Conservation (phyloP, 2,113 vertebrate genomes). For the Pogona vitticeps region DNA sequence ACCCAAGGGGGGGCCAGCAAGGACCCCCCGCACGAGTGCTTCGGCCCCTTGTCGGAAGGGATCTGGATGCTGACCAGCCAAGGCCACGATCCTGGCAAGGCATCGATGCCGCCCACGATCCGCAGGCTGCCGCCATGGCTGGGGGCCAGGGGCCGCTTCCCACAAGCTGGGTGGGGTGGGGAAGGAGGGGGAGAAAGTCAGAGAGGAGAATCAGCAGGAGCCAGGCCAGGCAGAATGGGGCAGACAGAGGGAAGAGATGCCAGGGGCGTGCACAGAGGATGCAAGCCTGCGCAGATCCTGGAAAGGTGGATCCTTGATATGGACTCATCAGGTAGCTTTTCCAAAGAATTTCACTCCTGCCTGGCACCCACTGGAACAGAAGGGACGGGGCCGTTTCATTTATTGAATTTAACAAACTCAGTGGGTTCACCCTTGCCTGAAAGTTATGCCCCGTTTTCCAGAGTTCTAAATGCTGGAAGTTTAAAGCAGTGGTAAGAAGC, state of each 20-base stretch:
- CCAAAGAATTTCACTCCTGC: background rate
- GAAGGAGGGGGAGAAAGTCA: background rate
- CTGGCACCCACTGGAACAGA: background rate
- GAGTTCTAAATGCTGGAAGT: too few relatives aligned
- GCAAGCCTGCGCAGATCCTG: too few relatives aligned
- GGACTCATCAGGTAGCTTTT: background rate
- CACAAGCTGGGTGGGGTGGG: slow-evolving; percentile 29
- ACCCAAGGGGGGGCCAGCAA: slow-evolving; percentile 46
- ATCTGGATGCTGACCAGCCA: slow-evolving; percentile 61
- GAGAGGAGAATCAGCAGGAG: too few relatives aligned
- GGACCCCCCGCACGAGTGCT: slow-evolving; percentile 54
- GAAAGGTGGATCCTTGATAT: too few relatives aligned
- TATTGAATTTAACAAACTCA: too few relatives aligned
- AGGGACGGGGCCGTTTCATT: background rate
- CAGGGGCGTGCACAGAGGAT: too few relatives aligned
- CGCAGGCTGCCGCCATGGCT: background rate
- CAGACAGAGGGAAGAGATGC: too few relatives aligned
- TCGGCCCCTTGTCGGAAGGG: slow-evolving; percentile 8
- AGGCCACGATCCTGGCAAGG: slow-evolving; percentile 49
- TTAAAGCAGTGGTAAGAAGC: too few relatives aligned
- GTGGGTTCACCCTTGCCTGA: too few relatives aligned
- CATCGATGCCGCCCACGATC: slow-evolving; percentile 37
- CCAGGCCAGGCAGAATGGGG: too few relatives aligned
- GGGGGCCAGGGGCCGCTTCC: slow-evolving; percentile 35
- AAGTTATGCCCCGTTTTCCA: too few relatives aligned